Base-by-base conservation (phyloP, 2,888 invertebrate genomes). In the Erynnis tages region DNA sequence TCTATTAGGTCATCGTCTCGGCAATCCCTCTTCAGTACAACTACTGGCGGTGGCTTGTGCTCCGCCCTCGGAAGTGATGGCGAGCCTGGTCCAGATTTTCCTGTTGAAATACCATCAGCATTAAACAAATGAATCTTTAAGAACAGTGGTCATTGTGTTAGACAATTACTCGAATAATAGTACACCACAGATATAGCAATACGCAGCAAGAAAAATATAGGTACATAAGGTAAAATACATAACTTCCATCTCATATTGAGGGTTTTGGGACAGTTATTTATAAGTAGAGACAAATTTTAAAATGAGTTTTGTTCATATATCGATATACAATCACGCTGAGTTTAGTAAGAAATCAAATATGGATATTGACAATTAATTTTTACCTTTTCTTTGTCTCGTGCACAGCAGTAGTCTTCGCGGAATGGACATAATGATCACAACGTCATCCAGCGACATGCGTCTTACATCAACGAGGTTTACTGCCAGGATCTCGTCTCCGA, bases 401-500 rank as follows among this genome's bases (percentile, higher is more conserved):
- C 97, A 97, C 59, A 99, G 92, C 60, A 99, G 94, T 73, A 99
- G 91, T 66, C 99, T 93, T 73, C 98, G 93, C 4, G 99, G 99
- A 89, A 99, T 99, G 73, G 98, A 98, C 97, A 99, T 98, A 71
- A 99, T 97, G 73, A 99, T 97, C 64, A 99, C 99, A 59, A 99
- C 99, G 83, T 99, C 99, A 83, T 99, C 99, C 70, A 99, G 91
- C 63, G 97, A 97, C 98, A 99, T 99, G 71, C 96, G 94, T 60
- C 97, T 95, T 63, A 99, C 99, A 80, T 98, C 98, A 62, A 99
- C 99, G 73, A 98, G 91, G 87, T 99, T 99, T 54, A 99, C 98
- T 27, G 98, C 98, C 66, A 99, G 90, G 74, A 99, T 98, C 91
- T 99, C 99, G 85, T 99, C 99, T 37, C 98, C 98, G 44, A 99